Base-by-base conservation (phyloP, 2,797 vertebrate species). In the Holocentrus rufus region DNA sequence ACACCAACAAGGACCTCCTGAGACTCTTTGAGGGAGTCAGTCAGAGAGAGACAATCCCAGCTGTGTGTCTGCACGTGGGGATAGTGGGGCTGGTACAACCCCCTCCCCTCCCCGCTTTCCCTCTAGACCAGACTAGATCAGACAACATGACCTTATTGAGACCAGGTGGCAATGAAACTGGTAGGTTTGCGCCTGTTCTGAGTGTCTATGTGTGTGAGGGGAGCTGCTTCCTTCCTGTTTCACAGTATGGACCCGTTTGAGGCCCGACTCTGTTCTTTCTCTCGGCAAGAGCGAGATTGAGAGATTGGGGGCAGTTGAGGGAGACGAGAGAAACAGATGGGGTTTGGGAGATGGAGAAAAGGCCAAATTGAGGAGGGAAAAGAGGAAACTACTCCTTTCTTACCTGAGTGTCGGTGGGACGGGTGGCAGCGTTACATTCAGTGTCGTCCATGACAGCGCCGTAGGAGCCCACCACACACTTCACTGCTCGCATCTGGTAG, bases 401-500 rank as follows among this genome's bases (percentile, higher is more conserved):
- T 86, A 98, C 98, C 96, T 98, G 97, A 56, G 96, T 95, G 50
- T 97, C 94, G 2, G 96, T 97, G 13, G 97, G 98, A 55, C 94
- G 94, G 10, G 96, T 96, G 4, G 96, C 98, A 22, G 98, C 97
- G 0, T 97, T 99, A 80, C 98, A 99, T 77, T 96, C 95, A 0
- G 92, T 96, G 84, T 98, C 97, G n/a, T 98, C 95, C 85, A 97
- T 96, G 85, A 96, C 94, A 0, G 95, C 93, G 82, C 96, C 57
- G 1, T 97, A 98, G 36, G 95, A 93, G 53, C 96, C 96, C 57
- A 97, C 92, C 17, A 98, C 90, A 88, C 98, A 99, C 86, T 97
- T 98, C 87, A 99, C 97, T 0, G 94, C 96, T 88, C 98, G 94
- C 92, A 95, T 96, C 89, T 98, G 97, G 91, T 99, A 99, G 60